Conservation (phyloP, 2,888 invertebrate species). For the Charanyca ferruginea region DNA sequence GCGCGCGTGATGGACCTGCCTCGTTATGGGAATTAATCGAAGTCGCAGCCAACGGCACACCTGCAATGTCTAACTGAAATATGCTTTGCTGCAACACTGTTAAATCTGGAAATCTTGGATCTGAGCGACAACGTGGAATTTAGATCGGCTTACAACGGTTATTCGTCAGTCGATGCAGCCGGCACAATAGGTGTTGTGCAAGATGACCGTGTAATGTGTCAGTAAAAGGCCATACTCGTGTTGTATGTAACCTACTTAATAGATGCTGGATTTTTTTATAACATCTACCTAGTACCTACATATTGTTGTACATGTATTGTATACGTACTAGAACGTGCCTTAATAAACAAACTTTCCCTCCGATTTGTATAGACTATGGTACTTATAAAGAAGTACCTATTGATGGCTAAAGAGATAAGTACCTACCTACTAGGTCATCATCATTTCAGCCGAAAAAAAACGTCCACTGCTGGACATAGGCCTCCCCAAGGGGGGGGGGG, state of each 20-base stretch:
- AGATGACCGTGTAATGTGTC: slow-evolving; percentile 36
- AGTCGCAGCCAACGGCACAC: slow-evolving; percentile 86
- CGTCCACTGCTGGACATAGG: too few species aligned
- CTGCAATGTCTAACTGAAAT: slow-evolving; percentile 87
- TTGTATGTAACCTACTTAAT: slow-evolving; percentile 34
- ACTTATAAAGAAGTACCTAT: too few species aligned
- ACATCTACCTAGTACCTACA: background rate
- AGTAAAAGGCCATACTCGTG: slow-evolving; percentile 59
- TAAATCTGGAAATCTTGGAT: slow-evolving; percentile 65
- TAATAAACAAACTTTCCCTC: slow-evolving; percentile 9
- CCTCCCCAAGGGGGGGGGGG: too few species aligned
- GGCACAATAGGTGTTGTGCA: slow-evolving; percentile 53
- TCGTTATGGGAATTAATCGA: slow-evolving; percentile 91
- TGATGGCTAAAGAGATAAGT: background rate
- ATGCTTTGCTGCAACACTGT: slow-evolving; percentile 73
- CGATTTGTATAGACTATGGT: too few species aligned
- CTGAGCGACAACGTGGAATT: slow-evolving; percentile 38
- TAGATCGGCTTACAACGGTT: slow-evolving; percentile 37
- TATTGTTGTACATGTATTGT: background rate
- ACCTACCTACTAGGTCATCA: too few species aligned
- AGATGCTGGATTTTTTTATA: slow-evolving; percentile 42
- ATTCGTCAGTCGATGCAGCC: slow-evolving; percentile 29
- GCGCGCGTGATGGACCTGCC: slow-evolving; percentile 89
- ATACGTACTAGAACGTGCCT: background rate
- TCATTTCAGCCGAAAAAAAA: too few species aligned